Evolutionary conservation across 2,888 invertebrate species (phyloP), one percentile per base, ranked within the genome.

Genomic region (Neuroscelio doddi): DNA sequence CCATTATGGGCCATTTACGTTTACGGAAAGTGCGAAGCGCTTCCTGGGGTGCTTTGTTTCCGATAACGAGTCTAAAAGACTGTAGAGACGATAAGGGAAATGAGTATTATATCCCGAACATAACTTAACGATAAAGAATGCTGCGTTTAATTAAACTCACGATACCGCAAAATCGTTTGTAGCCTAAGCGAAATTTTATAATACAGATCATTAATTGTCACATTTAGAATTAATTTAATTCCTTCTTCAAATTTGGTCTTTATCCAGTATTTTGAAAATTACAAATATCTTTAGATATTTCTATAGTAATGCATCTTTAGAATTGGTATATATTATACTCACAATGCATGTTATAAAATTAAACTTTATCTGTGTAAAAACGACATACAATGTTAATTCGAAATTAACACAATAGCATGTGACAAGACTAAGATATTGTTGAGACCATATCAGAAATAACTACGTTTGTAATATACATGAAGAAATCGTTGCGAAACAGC

Each of bases 1-100:
- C 66, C 73, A 75, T 79, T 68, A 71, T 64, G 64, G 64, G 62
- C 70, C 71, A 67, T 72, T 74, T 71, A 71, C 70, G 70, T 70
- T 58, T 47, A 47, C 52, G 72, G 70, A 67, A 71, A 72, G 70
- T 71, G 76, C 72, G 72, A 75, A 73, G 74, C 72, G 70, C 70
- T 74, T 69, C 68, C 71, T 73, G 55, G 64, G 68, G 70, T 72
- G 72, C 73, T 75, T 71, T 68, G 72, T 72, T 72, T 50, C 24
- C 73, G 72, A 70, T 68, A 68, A 62, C 64, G 68, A 69, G 69
- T 66, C 73, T 70, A 69, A 76, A 72, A 70, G 66, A 69, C 71
- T 69, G 63, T 58, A 64, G 46, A 29, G 61, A 68, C 65, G 72
- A 73, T 69, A 65, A 55, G 63, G 59, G 68, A 72, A 74, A 71